Evolutionary conservation across 2,888 invertebrate genomes (phyloP).

Genomic region (Coleophora deauratella): DNA sequence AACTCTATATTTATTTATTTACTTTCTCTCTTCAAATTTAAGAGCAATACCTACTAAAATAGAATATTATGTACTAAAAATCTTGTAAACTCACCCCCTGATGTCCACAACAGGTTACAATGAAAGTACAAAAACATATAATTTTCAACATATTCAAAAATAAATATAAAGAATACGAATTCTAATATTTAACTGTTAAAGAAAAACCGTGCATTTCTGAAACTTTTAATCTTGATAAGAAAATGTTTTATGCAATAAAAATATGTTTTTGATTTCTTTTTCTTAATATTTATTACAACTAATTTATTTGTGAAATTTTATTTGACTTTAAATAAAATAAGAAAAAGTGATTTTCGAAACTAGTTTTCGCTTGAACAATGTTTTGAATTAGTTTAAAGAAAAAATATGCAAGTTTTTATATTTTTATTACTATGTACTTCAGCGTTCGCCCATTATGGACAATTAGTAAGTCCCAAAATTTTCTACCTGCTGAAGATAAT

Average conservation of each 20-base stretch:
- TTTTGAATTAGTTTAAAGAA: background rate
- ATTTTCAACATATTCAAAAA: constrained; percentile 14
- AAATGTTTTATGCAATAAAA: background rate
- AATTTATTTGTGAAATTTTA: too few species aligned
- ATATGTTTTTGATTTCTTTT: background rate
- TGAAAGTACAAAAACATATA: constrained; percentile 16
- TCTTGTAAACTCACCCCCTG: constrained; percentile 24
- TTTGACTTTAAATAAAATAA: too few species aligned
- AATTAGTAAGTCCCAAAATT: background rate
- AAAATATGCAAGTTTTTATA: background rate
- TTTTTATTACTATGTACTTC: background rate
- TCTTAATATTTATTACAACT: background rate
- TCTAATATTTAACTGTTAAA: too few species aligned
- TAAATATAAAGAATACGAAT: background rate
- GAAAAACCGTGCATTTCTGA: too few species aligned
- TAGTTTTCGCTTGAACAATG: background rate
- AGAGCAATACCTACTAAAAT: too few species aligned
- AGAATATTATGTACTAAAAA: too few species aligned
- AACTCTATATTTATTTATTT: too few species aligned
- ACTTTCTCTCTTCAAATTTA: too few species aligned
- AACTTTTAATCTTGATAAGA: too few species aligned
- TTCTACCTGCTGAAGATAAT: background rate
- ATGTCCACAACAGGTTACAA: constrained; percentile 23
- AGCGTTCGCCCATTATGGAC: background rate
- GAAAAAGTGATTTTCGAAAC: background rate